These are phyloP conservation scores for Cyprinodon tularosa DNA, from an alignment of 2,113 vertebrate genomes.

Conservation along the genomic window DNA sequence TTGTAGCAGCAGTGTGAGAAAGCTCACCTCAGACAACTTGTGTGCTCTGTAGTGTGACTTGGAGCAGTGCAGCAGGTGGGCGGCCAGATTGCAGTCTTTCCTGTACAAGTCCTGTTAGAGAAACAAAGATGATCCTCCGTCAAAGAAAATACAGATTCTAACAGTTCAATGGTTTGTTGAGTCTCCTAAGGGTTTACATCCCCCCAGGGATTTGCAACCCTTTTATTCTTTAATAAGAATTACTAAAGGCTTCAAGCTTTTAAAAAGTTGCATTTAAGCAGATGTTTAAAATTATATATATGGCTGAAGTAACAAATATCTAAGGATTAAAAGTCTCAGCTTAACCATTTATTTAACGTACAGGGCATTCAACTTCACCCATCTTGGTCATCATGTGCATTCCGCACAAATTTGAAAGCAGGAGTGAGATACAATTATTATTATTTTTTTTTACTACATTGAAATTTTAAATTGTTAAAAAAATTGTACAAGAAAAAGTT, in stretches of 20 bases:
- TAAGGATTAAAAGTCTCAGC: background rate
- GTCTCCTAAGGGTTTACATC: background rate
- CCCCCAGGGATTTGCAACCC: background rate
- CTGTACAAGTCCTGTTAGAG: conserved; percentile 90
- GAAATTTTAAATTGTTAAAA: no score
- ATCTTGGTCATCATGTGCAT: background rate
- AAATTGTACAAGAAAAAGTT: no score
- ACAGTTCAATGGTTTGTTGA: background rate
- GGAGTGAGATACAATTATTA: no score
- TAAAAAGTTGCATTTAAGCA: background rate
- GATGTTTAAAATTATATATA: background rate
- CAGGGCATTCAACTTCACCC: background rate
- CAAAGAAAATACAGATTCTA: conserved; percentile 5
- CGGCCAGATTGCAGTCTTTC: conserved; percentile 96
- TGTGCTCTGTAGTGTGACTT: conserved; percentile 90
- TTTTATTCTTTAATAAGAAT: conserved; percentile 1
- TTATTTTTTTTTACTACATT: no score
- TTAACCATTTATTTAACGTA: background rate
- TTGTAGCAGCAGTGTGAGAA: background rate
- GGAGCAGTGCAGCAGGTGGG: conserved; percentile 94
- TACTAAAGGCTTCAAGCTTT: background rate
- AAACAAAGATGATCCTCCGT: conserved; percentile 35
- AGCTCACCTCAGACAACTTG: conserved; percentile 93
- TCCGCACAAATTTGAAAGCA: no score
- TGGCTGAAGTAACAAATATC: background rate